Evolutionary conservation across 1,140 invertebrate genomes (phyloP).

Genomic region (Mya arenaria): DNA sequence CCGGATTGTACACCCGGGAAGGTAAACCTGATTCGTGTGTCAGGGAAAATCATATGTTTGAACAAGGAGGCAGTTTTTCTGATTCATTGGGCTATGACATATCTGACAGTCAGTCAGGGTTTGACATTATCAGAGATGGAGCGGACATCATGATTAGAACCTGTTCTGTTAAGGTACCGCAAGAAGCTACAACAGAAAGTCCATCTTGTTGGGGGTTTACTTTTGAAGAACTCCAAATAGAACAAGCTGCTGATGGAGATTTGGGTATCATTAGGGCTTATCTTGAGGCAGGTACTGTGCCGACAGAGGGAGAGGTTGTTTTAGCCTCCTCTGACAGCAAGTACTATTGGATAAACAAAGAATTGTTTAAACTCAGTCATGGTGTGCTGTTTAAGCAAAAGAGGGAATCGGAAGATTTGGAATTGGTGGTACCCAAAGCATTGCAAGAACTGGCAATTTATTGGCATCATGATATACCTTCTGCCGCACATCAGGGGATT

Average conservation of each 20-base stretch:
- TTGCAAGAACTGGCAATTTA: background rate
- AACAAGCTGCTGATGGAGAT: background rate
- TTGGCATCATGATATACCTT: slow-evolving; percentile 15
- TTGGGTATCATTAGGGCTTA: background rate
- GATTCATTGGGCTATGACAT: too few species aligned
- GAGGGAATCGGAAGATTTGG: background rate
- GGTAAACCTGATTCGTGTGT: too few species aligned
- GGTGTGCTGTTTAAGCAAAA: slow-evolving; percentile 8
- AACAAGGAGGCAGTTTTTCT: too few species aligned
- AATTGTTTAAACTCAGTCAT: slow-evolving; percentile 22
- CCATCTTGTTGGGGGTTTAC: background rate
- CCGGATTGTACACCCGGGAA: too few species aligned
- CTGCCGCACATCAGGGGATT: slow-evolving; percentile 4
- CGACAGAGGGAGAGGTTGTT: background rate
- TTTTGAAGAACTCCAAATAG: background rate
- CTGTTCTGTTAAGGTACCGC: too few species aligned
- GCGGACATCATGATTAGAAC: too few species aligned
- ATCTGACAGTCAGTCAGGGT: too few species aligned
- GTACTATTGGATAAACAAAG: slow-evolving; percentile 40
- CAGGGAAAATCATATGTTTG: too few species aligned
- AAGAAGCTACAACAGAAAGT: too few species aligned
- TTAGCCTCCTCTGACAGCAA: background rate
- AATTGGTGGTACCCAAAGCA: background rate
- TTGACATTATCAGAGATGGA: too few species aligned
- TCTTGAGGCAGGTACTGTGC: background rate